Conservation (phyloP, 2,888 invertebrate species). For the Neelides folsomi region DNA sequence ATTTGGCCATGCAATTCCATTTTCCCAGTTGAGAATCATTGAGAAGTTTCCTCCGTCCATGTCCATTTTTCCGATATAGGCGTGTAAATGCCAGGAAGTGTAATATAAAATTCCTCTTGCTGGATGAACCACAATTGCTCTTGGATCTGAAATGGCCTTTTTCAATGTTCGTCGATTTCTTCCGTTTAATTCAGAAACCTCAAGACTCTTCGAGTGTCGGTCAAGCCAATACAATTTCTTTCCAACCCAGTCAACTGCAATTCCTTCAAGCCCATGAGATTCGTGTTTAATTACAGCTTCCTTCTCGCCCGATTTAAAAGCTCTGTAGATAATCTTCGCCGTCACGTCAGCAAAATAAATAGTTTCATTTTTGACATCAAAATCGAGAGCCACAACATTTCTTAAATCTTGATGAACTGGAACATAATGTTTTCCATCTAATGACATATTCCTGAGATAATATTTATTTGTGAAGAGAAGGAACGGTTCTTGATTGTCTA, state of each 20-base stretch:
- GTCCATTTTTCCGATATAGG: conserved; percentile 90
- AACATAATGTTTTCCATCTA: conserved; percentile 70
- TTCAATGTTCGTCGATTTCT: conserved; percentile 77
- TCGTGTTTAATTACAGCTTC: conserved; percentile 83
- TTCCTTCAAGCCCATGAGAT: conserved; percentile 91
- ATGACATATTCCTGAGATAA: conserved; percentile 89
- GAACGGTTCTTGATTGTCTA: conserved; percentile 66
- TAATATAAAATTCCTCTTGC: conserved; percentile 85
- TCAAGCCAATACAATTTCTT: conserved; percentile 95
- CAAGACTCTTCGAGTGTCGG: conserved; percentile 82
- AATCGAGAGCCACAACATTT: conserved; percentile 89
- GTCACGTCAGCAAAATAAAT: conserved; percentile 95
- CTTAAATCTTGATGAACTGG: conserved; percentile 85
- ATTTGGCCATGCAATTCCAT: conserved; percentile 97
- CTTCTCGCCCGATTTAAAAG: conserved; percentile 46
- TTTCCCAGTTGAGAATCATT: conserved; percentile 75
- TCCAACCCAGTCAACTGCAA: conserved; percentile 92
- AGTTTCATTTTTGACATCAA: conserved; percentile 62
- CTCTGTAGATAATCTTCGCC: conserved; percentile 81
- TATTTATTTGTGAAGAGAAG: conserved; percentile 92
- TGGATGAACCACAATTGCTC: conserved; percentile 89
- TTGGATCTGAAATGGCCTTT: conserved; percentile 78
- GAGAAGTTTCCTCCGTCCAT: conserved; percentile 92
- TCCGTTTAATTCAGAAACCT: conserved; percentile 88
- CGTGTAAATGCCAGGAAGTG: conserved; percentile 89